Evolutionary conservation across 2,113 vertebrate species (phyloP), one percentile per base, ranked within the genome.

Genomic region (Cromileptes altivelis): DNA sequence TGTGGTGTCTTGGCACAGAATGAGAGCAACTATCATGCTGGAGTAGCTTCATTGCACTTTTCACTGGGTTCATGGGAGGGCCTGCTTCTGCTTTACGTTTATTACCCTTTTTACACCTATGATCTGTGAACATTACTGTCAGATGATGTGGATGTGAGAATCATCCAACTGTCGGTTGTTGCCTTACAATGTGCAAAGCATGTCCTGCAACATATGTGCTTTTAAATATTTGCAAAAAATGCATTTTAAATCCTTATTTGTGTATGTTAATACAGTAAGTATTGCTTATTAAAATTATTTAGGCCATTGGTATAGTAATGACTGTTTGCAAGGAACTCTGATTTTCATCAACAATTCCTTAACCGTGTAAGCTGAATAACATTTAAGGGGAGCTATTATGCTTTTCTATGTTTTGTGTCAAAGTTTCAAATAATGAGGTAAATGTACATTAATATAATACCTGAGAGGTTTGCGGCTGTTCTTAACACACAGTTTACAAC

Each of bases 31-130:
- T 40, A 65, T 77, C 75, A n/a, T 23, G 83, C 67, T 75, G 76
- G 37, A 77, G 71, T 30, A 42, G 84, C 78, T 88, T 87, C 89
- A 80, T 80, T 85, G 68, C 71, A 76, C 78, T 49, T 75, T 83
- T 75, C 27, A 71, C 82, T 25, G 33, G 21, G 45, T 73, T 86
- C 61, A 80, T 78, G 56, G 30, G 21, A 80, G 76, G 33, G 58
- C 30, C 80, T 78, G 78, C 25, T 53, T 89, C 74, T 75, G 65
- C 81, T 90, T 64, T 82, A 49, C 70, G 73, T 83, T 84, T 85
- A 86, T 85, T 84, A 68, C 60, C 45, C 61, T 42, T 85, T 85
- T 79, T 56, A 84, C 84, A 87, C 50, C 65, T 58, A 40, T 58
- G 33, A 75, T 81, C 76, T 85, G 60, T 68, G 21, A 85, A 88